Conservation (phyloP, 2,888 invertebrate species). For the Hofmannophila pseudospretella region DNA sequence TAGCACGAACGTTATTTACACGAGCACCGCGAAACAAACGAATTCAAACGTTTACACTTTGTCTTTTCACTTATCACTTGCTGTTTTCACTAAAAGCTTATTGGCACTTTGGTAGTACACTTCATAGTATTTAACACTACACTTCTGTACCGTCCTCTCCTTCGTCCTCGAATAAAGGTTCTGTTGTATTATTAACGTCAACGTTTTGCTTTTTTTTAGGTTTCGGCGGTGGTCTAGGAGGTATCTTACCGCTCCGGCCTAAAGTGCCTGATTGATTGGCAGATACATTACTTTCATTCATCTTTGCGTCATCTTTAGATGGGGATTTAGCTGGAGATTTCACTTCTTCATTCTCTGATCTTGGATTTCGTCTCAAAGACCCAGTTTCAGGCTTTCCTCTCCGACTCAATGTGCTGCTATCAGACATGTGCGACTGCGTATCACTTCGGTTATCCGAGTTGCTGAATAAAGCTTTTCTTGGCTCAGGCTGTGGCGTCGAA, state of each 20-base stretch:
- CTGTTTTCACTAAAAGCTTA: constrained; percentile 57
- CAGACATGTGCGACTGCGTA: constrained; percentile 47
- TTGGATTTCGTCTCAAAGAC: constrained; percentile 56
- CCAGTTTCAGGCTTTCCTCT: constrained; percentile 76
- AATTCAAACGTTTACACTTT: constrained; percentile 18
- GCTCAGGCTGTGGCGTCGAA: constrained; percentile 66
- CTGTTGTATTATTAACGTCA: constrained; percentile 79
- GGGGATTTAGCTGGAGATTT: constrained; percentile 48
- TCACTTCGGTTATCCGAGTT: constrained; percentile 48
- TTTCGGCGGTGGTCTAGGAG: constrained; percentile 90
- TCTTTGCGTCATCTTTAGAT: constrained; percentile 54
- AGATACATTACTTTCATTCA: constrained; percentile 49
- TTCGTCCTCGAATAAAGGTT: constrained; percentile 91
- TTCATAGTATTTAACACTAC: constrained; percentile 55
- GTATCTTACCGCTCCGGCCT: constrained; percentile 81
- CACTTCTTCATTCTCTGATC: constrained; percentile 46
- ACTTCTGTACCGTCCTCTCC: constrained; percentile 94
- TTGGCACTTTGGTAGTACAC: constrained; percentile 66
- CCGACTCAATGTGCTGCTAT: constrained; percentile 57
- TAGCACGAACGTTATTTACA: constrained; percentile 72
- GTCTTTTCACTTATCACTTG: constrained; percentile 35
- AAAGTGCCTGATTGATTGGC: constrained; percentile 66
- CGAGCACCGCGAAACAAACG: constrained; percentile 67
- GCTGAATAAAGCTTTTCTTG: constrained; percentile 57
- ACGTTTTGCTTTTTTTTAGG: constrained; percentile 86